Evolutionary conservation across 2,888 invertebrate genomes (phyloP).

Genomic region (Lathronympha strigana): DNA sequence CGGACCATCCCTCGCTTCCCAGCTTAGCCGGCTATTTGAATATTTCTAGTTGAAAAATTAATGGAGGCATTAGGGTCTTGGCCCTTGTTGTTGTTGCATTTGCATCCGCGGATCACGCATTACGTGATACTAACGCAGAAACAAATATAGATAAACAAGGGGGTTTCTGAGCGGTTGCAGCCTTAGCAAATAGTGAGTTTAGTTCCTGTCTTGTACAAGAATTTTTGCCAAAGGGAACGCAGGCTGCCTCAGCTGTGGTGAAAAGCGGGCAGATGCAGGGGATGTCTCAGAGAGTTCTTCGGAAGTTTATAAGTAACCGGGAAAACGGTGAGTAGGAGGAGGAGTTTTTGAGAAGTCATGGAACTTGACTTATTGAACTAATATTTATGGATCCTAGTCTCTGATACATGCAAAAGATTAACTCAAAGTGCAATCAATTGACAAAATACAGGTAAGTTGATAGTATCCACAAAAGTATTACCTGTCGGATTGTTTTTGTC

Average conservation of each 20-base stretch:
- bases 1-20: conserved; percentile 41
- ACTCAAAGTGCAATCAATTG: too few relatives aligned
- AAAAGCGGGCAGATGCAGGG: too few relatives aligned
- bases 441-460: too few relatives aligned
- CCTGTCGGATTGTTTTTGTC: too few relatives aligned
- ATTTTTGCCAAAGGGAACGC: too few relatives aligned
- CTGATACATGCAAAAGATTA: too few relatives aligned
- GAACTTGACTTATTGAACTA: neutral
- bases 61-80: conserved; percentile 80
- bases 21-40: conserved; percentile 63
- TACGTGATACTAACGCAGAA: conserved; percentile 75
- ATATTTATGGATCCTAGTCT: too few relatives aligned
- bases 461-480: too few relatives aligned
- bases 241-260: too few relatives aligned
- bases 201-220: neutral
- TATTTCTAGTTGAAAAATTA: conserved; percentile 82
- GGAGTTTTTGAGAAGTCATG: neutral
- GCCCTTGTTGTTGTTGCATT: conserved; percentile 80
- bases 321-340: neutral
- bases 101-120: conserved; percentile 71
- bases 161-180: neutral
- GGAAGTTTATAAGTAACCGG: neutral
- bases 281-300: too few relatives aligned
- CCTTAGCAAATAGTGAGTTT: too few relatives aligned
- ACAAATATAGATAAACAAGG: conserved; percentile 78